Evolutionary conservation across 2,888 invertebrate species (phyloP).

Genomic region (Boloria selene): DNA sequence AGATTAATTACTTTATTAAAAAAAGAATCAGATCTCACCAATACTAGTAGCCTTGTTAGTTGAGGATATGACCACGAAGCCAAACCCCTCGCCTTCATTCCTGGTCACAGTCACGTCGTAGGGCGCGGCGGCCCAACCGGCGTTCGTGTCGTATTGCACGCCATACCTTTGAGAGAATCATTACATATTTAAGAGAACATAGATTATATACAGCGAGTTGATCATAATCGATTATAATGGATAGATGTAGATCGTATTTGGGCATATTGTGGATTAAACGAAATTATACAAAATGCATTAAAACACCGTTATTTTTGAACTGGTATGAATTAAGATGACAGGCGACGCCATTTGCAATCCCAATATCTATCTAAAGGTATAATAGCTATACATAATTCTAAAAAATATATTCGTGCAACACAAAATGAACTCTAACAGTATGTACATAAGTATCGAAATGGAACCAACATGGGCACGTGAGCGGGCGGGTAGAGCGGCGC

Average conservation of each 20-base stretch:
- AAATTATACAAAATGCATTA: too few species aligned
- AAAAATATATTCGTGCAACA: constrained; percentile 1
- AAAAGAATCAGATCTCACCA: constrained; percentile 84
- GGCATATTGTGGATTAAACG: too few species aligned
- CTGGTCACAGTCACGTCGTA: constrained; percentile 96
- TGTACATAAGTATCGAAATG: constrained; percentile 25
- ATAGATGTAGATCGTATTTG: not conserved
- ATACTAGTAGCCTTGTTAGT: constrained; percentile 91
- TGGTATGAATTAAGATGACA: too few species aligned
- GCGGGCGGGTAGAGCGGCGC: constrained; percentile 73
- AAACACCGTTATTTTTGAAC: too few species aligned
- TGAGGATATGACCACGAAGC: constrained; percentile 98
- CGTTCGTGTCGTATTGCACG: constrained; percentile 65
- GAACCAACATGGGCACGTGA: constrained; percentile 55
- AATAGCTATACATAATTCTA: not conserved
- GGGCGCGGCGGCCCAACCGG: constrained; percentile 83
- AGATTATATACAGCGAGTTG: too few species aligned
- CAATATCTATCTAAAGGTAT: not conserved
- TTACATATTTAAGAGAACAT: constrained; percentile 20
- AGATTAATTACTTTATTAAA: too few species aligned
- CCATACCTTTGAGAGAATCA: constrained; percentile 64
- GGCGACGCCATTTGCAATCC: too few species aligned
- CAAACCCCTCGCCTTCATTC: constrained; percentile 97
- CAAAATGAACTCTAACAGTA: constrained; percentile 10
- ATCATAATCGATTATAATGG: too few species aligned